phyloP scores from a whole-genome alignment of 2,888 invertebrate species.

The Lycaena phlaeas region DNA sequence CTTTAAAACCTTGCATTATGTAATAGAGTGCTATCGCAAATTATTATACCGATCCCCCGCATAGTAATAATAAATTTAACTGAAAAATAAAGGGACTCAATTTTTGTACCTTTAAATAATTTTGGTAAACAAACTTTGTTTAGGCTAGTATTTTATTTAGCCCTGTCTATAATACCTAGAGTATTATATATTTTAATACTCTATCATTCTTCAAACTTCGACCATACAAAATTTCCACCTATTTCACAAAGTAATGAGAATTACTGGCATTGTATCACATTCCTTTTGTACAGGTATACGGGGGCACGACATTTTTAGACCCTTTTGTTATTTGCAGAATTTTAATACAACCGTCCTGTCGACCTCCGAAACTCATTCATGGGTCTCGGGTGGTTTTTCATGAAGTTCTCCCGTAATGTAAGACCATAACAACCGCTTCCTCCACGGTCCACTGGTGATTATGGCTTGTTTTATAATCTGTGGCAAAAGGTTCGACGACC shows the following conservation, averaged over 20 bases:
- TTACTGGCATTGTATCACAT: slow-evolving; percentile 63
- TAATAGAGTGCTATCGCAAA: too few species aligned
- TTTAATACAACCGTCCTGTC: slow-evolving; percentile 55
- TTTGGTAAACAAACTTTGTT: too few species aligned
- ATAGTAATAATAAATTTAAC: too few species aligned
- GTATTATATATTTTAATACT: too few species aligned
- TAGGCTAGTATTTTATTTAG: too few species aligned
- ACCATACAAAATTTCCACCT: slow-evolving; percentile 19
- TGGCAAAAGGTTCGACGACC: neutral
- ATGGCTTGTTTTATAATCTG: neutral
- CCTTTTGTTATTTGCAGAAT: slow-evolving; percentile 64
- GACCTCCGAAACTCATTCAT: slow-evolving; percentile 21
- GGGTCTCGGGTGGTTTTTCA: slow-evolving; percentile 22
- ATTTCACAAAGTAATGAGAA: slow-evolving; percentile 58
- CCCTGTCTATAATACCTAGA: too few species aligned
- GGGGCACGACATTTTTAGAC: slow-evolving; percentile 43
- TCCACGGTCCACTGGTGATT: neutral
- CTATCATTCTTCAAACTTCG: neutral
- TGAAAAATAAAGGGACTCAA: too few species aligned
- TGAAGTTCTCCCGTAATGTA: slow-evolving; percentile 5
- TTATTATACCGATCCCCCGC: too few species aligned
- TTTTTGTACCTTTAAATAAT: too few species aligned
- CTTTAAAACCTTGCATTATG: too few species aligned
- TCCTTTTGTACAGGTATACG: slow-evolving; percentile 53
- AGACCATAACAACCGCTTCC: neutral